Base-by-base conservation (phyloP, 2,797 vertebrate genomes). In the Avahi laniger region DNA sequence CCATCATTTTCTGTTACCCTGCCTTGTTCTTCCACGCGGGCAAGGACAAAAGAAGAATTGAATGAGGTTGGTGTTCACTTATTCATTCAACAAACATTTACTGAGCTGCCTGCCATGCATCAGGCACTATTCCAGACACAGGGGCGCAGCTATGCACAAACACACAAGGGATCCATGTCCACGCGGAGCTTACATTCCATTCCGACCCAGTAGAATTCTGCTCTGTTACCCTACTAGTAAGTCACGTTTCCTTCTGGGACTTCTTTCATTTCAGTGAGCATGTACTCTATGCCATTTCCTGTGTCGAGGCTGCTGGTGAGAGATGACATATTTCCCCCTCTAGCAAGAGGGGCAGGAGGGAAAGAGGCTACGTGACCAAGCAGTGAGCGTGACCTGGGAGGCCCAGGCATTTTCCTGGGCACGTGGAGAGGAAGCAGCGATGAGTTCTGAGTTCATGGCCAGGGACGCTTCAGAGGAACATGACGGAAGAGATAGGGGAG, bases 1-100 rank as follows among this genome's bases (percentile, higher is more conserved):
- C 93, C 82, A 93, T 95, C 92, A 69, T 97, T 97, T 97, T 81
- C 88, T 41, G 59, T 92, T 79, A 92, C 92, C 76, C 76, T 72
- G 38, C 75, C 76, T 94, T 57, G 30, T 76, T 96, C 83, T 86
- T 91, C 61, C 50, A 59, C 24, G 52, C 30, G 48, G 83, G 5
- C 94, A 96, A 97, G 96, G 95, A 93, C 85, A 95, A 94, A 80
- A 43, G 81, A 67, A 90, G 59, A 76, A 52, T 78, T 46, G 83
- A 96, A 81, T 24, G 69, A 85, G 63, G 48, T 7, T 79, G 76
- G 65, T 0, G 0, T 41, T 90, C 86, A 80, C 26, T 9, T 82
- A 67, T 61, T 85, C 67, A 52, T 50, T 93, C 81, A 91, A 81
- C 70, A 89, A 78, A 93, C 61, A 26, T 84, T 84, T 33, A 33